These are phyloP conservation scores for Manduca sexta DNA, from an alignment of 1,140 invertebrate genomes.

Conservation along the genomic window DNA sequence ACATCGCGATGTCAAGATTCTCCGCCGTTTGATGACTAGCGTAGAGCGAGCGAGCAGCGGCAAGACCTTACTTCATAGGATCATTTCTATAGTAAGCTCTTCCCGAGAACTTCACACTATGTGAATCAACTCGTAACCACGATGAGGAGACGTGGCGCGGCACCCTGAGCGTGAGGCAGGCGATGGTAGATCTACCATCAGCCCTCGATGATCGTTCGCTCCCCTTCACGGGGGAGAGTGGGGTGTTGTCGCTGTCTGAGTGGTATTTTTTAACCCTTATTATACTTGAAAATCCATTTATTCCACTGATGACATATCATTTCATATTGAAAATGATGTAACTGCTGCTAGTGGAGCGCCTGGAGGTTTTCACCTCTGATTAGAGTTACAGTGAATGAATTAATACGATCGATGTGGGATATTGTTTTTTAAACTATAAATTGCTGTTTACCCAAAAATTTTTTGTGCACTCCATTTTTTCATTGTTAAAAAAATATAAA, in stretches of 20 bases:
- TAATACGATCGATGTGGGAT: too few species aligned
- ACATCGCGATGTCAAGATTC: conserved; percentile 19
- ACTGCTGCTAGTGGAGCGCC: too few species aligned
- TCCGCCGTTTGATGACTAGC: conserved; percentile 3
- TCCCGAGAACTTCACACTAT: conserved; percentile 22
- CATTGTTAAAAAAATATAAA: too few species aligned
- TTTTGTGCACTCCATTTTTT: too few species aligned
- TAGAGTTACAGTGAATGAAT: too few species aligned
- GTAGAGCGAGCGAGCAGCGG: neutral
- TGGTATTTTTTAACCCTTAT: conserved; percentile 22
- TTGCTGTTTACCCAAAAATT: too few species aligned
- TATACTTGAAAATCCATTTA: conserved; percentile 1
- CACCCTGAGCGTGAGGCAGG: conserved; percentile 30
- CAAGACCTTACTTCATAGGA: conserved; percentile 39
- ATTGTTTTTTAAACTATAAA: too few species aligned
- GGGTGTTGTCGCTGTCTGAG: conserved; percentile 23
- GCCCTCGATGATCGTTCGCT: conserved; percentile 38
- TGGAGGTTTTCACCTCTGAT: too few species aligned
- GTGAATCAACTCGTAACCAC: conserved; percentile 17
- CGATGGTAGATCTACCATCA: conserved; percentile 17
- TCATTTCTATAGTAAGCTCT: conserved; percentile 36
- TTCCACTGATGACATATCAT: too few species aligned
- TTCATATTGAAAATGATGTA: too few species aligned
- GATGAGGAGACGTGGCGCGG: conserved; percentile 31
- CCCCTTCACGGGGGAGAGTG: conserved; percentile 6